Evolutionary conservation across 2,797 vertebrate species (phyloP), one percentile per base, ranked within the genome.

Genomic region (Danionella dracula): DNA sequence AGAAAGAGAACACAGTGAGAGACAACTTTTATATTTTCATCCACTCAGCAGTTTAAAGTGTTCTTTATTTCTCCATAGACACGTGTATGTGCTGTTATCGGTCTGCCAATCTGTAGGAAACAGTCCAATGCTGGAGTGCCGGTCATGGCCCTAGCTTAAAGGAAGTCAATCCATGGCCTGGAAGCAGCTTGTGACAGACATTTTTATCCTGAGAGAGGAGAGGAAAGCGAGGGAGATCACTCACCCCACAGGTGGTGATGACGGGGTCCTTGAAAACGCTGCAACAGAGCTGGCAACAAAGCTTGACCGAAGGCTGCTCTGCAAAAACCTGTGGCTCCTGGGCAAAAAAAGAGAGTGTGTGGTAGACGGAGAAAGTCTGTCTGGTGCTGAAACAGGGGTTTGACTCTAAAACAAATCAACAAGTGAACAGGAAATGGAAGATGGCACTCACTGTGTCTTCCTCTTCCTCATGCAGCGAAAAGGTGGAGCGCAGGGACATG

Each of bases 171-270:
- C 46, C 8, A 35, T 45, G 42, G 50, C 65, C 49, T 46, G 20
- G 12, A 37, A 41, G 48, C 41, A 64, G 38, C 53, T 37, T 48
- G 46, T 51, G 66, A 73, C 40, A 27, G 48, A 19, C 53, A 19
- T 8, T 27, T 10, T 34, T 17, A 42, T 56, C 63, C 50, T 45
- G 20, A 44, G 55, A 37, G 17, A 9, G 19, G 1, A 34, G 12
- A 27, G 8, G 12, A 27, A 27, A 13, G 9, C 15, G 37, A 29
- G 23, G 40, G 35, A 4, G 20, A 20, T 15, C 13, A 80, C 95
- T 91, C 78, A 99, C 97, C 90, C 97, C 96, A 71, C 97, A 99
- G 1, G 96, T 99, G 64, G 97, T 99, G 88, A 99, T 99, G 81
- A 99, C 95, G 0, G 97, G 97, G 77, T 99, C 97, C 82, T 96